Evolutionary conservation across 2,797 vertebrate species (phyloP).

Genomic region (Ctenochaetus hawaiiensis): DNA sequence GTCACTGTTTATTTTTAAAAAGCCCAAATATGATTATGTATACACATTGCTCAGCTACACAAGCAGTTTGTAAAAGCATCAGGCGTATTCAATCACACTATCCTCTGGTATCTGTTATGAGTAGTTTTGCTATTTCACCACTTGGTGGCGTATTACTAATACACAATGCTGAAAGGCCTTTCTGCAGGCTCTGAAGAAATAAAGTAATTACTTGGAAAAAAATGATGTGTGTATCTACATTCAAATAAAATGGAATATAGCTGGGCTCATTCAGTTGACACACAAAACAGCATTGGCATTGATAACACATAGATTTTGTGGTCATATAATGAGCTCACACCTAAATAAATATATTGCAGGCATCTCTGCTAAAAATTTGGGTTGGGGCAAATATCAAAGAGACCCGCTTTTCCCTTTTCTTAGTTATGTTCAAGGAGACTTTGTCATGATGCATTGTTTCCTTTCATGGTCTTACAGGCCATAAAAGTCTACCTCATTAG

Average conservation of each 20-base stretch:
- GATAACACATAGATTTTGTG: background rate
- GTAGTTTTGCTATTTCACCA: conserved; percentile 56
- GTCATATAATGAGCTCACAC: background rate
- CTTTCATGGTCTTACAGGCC: conserved; percentile 13
- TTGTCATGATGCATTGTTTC: conserved; percentile 8
- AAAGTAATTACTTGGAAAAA: background rate
- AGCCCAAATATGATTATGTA: background rate
- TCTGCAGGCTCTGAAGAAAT: background rate
- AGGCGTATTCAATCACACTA: background rate
- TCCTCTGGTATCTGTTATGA: background rate
- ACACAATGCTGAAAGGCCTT: conserved; percentile 4
- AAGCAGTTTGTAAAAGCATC: background rate
- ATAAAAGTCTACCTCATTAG: conserved; percentile 54
- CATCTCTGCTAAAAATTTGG: background rate
- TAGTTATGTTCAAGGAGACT: background rate
- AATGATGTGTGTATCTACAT: background rate
- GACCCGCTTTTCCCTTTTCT: background rate
- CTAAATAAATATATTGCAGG: background rate
- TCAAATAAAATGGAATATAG: too few species aligned
- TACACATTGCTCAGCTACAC: background rate
- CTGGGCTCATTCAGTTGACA: background rate
- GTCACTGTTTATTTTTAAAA: background rate
- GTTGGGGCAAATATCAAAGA: background rate
- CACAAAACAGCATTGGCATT: background rate
- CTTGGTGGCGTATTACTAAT: conserved; percentile 58